phyloP scores from a whole-genome alignment of 2,113 vertebrate species.

The Oryctolagus cuniculus region mOryCun1.1 NC_091436.1:6005501-6006000 shows the following conservation, averaged over 20 bases:
- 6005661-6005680: background rate
- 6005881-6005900: background rate
- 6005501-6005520: accelerated
- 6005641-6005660: background rate
- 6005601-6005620: background rate
- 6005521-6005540: background rate
- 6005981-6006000: background rate
- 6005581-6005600: background rate
- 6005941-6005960: background rate
- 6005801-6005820: background rate
- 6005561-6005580: background rate
- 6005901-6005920: background rate
- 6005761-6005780: background rate
- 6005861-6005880: background rate
- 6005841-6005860: background rate
- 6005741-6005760: background rate
- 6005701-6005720: background rate
- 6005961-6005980: background rate
- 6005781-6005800: background rate
- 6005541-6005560: background rate
- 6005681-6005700: background rate
- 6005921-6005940: background rate
- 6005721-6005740: background rate
- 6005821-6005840: background rate
- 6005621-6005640: background rate